A percentile compares a stretch with the other conserved stretches of the same genome.
phyloP scores from a whole-genome alignment of 2,888 invertebrate species.

The Acheta domesticus region DNA sequence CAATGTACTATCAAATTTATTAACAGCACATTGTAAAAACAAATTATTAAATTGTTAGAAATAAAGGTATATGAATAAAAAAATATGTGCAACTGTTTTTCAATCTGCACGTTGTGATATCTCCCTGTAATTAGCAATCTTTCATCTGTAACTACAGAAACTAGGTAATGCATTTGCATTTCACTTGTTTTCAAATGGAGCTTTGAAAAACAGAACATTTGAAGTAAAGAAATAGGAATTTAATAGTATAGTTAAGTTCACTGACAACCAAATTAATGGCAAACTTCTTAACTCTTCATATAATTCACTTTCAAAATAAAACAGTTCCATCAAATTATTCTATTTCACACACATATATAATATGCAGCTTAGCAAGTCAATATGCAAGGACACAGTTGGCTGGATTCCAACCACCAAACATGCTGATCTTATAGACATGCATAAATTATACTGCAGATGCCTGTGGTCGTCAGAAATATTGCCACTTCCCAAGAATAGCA shows the following conservation, averaged over 20 bases:
- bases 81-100: too few relatives aligned
- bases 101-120: too few relatives aligned
- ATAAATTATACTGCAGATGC: neutral
- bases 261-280: neutral
- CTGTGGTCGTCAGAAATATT: conserved; percentile 33
- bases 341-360: neutral
- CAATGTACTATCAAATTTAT: too few relatives aligned
- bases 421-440: neutral
- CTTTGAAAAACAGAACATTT: neutral
- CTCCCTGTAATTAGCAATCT: too few relatives aligned
- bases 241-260: neutral
- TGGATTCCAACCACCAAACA: neutral
- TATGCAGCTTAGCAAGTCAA: neutral
- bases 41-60: too few relatives aligned
- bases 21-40: too few relatives aligned
- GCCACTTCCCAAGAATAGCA: conserved; percentile 84
- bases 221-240: neutral
- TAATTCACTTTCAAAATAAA: neutral
- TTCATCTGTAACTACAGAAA: neutral
- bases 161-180: neutral
- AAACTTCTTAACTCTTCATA: neutral
- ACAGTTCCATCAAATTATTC: neutral
- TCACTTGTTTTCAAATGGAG: too few relatives aligned
- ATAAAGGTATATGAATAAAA: too few relatives aligned
- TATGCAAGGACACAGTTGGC: neutral